These are phyloP conservation scores for Andricus quercusramuli DNA, from an alignment of 2,888 invertebrate genomes.

Conservation along the genomic window DNA sequence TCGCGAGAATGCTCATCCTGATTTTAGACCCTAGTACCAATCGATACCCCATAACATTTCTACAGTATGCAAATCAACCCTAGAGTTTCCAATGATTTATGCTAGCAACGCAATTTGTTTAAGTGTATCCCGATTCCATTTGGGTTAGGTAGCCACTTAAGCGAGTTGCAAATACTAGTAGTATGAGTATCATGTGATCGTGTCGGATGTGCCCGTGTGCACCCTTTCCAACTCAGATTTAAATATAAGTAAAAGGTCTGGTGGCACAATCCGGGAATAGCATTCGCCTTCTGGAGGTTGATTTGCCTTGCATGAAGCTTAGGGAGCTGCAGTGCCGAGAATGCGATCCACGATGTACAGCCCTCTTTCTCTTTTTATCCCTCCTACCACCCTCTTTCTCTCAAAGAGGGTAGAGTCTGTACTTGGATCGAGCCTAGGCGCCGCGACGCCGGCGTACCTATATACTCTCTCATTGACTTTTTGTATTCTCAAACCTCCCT, in stretches of 20 bases:
- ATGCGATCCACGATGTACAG: constrained; percentile 66
- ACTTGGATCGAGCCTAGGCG: constrained; percentile 59
- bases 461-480: constrained; percentile 57
- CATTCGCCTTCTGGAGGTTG: constrained; percentile 70
- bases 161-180: constrained; percentile 61
- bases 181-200: constrained; percentile 48
- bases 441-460: constrained; percentile 59
- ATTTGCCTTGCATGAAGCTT: constrained; percentile 78
- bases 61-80: constrained; percentile 77
- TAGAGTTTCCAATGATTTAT: constrained; percentile 75
- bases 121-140: constrained; percentile 77
- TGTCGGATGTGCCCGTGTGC: constrained; percentile 57
- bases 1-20: constrained; percentile 72
- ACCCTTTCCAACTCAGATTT: constrained; percentile 72
- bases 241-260: constrained; percentile 77
- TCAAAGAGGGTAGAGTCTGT: constrained; percentile 44
- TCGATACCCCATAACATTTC: constrained; percentile 63
- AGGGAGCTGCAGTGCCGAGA: constrained; percentile 61
- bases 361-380: constrained; percentile 52
- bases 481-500: constrained; percentile 52
- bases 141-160: constrained; percentile 68
- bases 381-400: constrained; percentile 33
- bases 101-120: constrained; percentile 75
- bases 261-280: constrained; percentile 70
- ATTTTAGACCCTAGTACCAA: constrained; percentile 65